Conservation (phyloP, 2,888 invertebrate genomes). For the Mythimna pallens region DNA sequence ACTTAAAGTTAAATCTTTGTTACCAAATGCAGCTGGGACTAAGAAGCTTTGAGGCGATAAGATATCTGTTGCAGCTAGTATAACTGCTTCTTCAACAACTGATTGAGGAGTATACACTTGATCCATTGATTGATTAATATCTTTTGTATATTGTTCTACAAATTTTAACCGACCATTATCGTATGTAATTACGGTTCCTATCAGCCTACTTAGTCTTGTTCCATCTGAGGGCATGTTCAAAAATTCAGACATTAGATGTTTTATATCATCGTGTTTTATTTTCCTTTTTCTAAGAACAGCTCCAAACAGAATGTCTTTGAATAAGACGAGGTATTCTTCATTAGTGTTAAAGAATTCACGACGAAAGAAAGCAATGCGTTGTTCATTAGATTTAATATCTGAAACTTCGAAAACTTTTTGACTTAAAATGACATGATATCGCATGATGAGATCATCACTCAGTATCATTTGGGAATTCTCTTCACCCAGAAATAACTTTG, state of each 20-base stretch:
- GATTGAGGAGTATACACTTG: slow-evolving; percentile 5
- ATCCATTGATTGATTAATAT: slow-evolving; percentile 9
- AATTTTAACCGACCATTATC: slow-evolving; percentile 23
- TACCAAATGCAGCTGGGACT: slow-evolving; percentile 51
- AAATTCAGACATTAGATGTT: not conserved
- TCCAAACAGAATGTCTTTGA: slow-evolving; percentile 28
- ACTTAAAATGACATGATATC: slow-evolving; percentile 48
- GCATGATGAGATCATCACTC: slow-evolving; percentile 29
- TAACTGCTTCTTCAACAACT: slow-evolving; percentile 29
- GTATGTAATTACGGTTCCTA: slow-evolving; percentile 14
- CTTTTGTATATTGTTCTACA: not conserved
- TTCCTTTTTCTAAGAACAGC: slow-evolving; percentile 16
- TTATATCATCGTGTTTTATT: not conserved
- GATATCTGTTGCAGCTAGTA: slow-evolving; percentile 23
- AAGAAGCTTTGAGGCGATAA: slow-evolving; percentile 25
- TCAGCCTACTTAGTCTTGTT: slow-evolving; percentile 10
- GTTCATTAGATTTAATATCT: slow-evolving; percentile 11
- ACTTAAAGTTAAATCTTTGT: slow-evolving; percentile 44
- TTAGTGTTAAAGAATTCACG: slow-evolving; percentile 28
- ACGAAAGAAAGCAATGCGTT: slow-evolving; percentile 1
- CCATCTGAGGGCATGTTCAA: not conserved
- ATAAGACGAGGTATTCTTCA: slow-evolving; percentile 26
- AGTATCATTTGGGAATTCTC: slow-evolving; percentile 24
- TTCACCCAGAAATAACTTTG: not conserved
- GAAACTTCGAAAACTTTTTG: slow-evolving; percentile 38